phyloP scores from a whole-genome alignment of 2,113 vertebrate species.

The Nothobranchius furzeri region DNA sequence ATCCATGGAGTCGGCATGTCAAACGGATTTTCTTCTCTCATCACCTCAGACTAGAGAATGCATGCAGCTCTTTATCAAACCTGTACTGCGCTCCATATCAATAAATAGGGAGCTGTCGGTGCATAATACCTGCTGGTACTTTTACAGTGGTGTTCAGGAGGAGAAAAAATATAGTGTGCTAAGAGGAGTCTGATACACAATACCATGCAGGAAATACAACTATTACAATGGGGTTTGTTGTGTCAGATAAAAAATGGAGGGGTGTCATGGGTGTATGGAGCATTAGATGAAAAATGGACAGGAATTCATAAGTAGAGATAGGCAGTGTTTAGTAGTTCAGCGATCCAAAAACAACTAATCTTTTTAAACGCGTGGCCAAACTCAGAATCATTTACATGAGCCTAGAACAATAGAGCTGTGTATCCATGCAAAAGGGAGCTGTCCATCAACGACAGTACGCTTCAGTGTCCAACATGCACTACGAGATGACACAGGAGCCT shows the following conservation, averaged over 20 bases:
- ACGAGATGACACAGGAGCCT: no score
- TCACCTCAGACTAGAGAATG: conserved; percentile 50
- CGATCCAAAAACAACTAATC: neutral
- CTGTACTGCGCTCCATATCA: conserved; percentile 35
- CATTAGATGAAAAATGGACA: conserved; percentile 15
- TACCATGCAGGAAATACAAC: conserved; percentile 9
- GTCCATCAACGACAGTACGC: no score
- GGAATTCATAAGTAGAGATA: conserved; percentile 12
- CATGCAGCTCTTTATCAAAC: conserved; percentile 54
- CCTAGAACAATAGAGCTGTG: no score
- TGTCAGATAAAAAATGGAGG: conserved; percentile 8
- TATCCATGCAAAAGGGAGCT: no score
- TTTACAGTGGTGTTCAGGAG: conserved; percentile 5
- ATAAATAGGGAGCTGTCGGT: conserved; percentile 35
- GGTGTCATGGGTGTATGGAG: conserved; percentile 7
- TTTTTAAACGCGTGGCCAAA: no score
- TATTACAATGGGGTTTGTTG: neutral
- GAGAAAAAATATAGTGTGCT: neutral
- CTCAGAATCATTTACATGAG: no score
- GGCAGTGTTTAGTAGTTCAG: neutral
- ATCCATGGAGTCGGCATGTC: conserved; percentile 40
- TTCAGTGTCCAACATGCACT: no score
- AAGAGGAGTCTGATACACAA: conserved; percentile 5
- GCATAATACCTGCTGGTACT: conserved; percentile 39
- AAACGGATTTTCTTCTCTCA: conserved; percentile 54